phyloP scores from a whole-genome alignment of 2,888 invertebrate species.

The Trissolcus japonicus region DNA sequence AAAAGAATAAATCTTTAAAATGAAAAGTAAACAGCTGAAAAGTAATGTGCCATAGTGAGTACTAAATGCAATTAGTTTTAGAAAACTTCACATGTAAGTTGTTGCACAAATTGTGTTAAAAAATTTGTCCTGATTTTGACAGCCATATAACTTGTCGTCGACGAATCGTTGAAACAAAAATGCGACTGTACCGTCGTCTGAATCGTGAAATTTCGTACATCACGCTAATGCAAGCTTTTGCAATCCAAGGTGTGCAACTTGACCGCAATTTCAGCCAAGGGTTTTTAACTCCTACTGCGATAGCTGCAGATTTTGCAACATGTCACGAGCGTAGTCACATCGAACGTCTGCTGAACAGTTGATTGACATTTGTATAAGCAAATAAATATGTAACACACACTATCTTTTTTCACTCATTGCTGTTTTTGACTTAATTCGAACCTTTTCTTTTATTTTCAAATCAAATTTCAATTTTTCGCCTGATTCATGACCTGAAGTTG shows the following conservation, averaged over 20 bases:
- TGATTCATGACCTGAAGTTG: neutral
- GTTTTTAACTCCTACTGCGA: conserved; percentile 63
- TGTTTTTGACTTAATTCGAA: conserved; percentile 12
- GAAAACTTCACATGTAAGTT: neutral
- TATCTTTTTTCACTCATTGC: neutral
- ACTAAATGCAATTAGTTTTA: neutral
- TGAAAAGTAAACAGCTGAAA: conserved; percentile 41
- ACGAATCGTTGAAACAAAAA: conserved; percentile 79
- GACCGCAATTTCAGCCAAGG: conserved; percentile 80
- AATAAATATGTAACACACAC: neutral
- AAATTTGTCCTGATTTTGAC: conserved; percentile 61
- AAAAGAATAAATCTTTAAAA: neutral
- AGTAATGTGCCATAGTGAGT: conserved; percentile 46
- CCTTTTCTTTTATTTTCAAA: neutral
- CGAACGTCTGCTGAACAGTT: conserved; percentile 29
- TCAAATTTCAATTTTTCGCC: conserved; percentile 9
- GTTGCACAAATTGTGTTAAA: neutral
- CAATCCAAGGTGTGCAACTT: conserved; percentile 81
- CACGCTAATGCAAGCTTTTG: conserved; percentile 80
- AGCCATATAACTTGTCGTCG: conserved; percentile 82
- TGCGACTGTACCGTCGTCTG: conserved; percentile 76
- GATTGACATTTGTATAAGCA: conserved; percentile 1
- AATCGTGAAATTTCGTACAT: conserved; percentile 81
- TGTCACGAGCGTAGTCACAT: conserved; percentile 43
- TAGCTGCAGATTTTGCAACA: conserved; percentile 66